Base-by-base conservation (phyloP, 2,797 vertebrate genomes). In the Setipinna tenuifilis region DNA sequence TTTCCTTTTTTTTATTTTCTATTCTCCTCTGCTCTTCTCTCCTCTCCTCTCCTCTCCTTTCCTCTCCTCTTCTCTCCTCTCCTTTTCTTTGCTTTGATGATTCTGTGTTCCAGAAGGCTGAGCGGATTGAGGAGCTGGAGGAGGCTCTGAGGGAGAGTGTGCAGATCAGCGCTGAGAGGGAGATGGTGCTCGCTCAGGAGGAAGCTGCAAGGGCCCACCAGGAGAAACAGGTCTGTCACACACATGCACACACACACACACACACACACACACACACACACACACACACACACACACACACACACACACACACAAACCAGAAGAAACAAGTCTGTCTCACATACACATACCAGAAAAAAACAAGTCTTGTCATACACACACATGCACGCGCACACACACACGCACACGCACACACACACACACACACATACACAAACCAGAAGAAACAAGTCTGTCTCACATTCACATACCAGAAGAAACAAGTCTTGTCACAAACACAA, bases 171-270 rank as follows among this genome's bases (percentile, higher is more conserved):
- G 97, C 98, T 68, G 98, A 99, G 93, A 95, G 98, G 81, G 98
- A 99, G 95, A 97, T 99, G 98, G 97, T 99, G 89, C 96, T 99
- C 82, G 98, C 98, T 83, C 98, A 99, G 94, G 98, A 99, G 95
- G 98, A 99, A 90, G 96, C 98, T 87, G 97, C 97, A 91, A 97
- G 98, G 92, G 97, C 95, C 87, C 96, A 94, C 92, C 97, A 98
- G 94, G 98, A 99, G 93, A 99, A 97, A 96, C 98, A 98, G 97
- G 98, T 99, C 93, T 94, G 95, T 54, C 50, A 2, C 50, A 2
- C 50, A 3, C 50, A 10, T 9, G 7, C 50, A 3, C 50, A 3
- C 86, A 83, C 31, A n/a, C 28, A 35, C 83, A 41, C 57, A 31
- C 11, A 44, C 4, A 78, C 71, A 75, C n/a, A 65, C 7, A 65